phyloP scores from a whole-genome alignment of 2,113 vertebrate species.

The Sus scrofa region T2T-Sscrofa CM000824.6:68352501-68353000 shows the following conservation, averaged over 20 bases:
- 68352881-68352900: not conserved
- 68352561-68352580: not conserved
- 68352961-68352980: fast-evolving
- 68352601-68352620: not conserved
- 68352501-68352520: not conserved
- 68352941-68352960: not conserved
- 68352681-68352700: too few relatives aligned
- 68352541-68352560: not conserved
- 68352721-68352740: not conserved
- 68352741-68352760: not conserved
- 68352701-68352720: not conserved
- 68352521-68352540: not conserved
- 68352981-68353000: not conserved
- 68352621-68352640: not conserved
- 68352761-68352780: not conserved
- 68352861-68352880: not conserved
- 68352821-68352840: not conserved
- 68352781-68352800: not conserved
- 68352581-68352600: not conserved
- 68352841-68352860: not conserved
- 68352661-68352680: not conserved
- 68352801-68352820: not conserved
- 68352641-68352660: not conserved
- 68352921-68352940: not conserved
- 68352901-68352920: not conserved